A percentile compares a stretch with the other conserved stretches of the same genome.
Conservation (phyloP, 2,888 invertebrate species). For the Orgyia antiqua region DNA sequence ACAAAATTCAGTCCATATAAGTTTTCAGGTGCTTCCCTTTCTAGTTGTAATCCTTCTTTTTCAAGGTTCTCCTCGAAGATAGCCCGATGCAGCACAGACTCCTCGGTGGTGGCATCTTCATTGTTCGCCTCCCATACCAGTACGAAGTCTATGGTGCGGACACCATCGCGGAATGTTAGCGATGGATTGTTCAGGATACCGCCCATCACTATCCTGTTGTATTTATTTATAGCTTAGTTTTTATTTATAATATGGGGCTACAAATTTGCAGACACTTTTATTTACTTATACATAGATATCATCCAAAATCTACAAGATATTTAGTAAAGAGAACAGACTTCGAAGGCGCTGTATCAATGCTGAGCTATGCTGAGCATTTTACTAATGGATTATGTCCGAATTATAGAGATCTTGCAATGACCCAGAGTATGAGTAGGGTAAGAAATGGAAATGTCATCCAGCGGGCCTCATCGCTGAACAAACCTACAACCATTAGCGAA, state of each 20-base stretch:
- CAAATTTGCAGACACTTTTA: background rate
- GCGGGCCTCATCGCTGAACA: too few relatives aligned
- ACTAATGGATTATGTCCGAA: too few relatives aligned
- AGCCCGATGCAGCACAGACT: slow-evolving; percentile 68
- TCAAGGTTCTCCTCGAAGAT: slow-evolving; percentile 85
- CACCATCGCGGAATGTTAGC: slow-evolving; percentile 83
- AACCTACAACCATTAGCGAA: too few relatives aligned
- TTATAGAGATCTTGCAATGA: too few relatives aligned
- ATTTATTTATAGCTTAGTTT: too few relatives aligned
- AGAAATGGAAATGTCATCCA: too few relatives aligned
- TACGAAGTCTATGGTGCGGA: slow-evolving; percentile 86
- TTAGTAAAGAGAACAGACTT: too few relatives aligned
- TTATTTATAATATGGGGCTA: background rate
- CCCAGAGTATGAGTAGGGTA: too few relatives aligned
- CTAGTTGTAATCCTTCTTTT: slow-evolving; percentile 85
- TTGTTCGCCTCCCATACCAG: slow-evolving; percentile 84
- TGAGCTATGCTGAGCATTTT: too few relatives aligned
- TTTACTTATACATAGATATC: too few relatives aligned
- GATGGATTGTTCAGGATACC: slow-evolving; percentile 70
- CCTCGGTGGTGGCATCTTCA: slow-evolving; percentile 65
- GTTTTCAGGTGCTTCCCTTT: slow-evolving; percentile 82
- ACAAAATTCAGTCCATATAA: slow-evolving; percentile 84
- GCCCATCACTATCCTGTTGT: slow-evolving; percentile 59
- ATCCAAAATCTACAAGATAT: too few relatives aligned
- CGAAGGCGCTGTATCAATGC: too few relatives aligned